Evolutionary conservation across 2,113 vertebrate genomes (phyloP), one percentile per base, ranked within the genome.

Genomic region (Progne subis): DNA sequence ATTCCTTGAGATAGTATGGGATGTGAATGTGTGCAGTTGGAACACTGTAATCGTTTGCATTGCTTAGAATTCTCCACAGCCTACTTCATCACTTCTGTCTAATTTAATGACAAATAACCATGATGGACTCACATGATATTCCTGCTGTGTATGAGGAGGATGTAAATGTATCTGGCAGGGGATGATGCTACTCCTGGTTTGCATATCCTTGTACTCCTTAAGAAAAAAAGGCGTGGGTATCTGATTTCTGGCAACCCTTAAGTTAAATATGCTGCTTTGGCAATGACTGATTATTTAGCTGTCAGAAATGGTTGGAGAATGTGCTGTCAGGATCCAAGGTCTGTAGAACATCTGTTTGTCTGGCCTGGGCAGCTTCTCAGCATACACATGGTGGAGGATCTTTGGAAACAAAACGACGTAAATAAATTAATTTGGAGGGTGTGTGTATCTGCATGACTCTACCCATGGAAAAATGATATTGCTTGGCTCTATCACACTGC

Each of bases 281-380:
- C 91, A 88, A 77, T 86, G 56, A 47, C 56, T 77, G 82, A 68
- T 82, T 75, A 75, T 91, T 74, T 74, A 74, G 56, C 59, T 86
- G 52, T 82, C 71, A 89, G 79, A 71, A 78, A 17, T 50, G 82
- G 37, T 53, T 93, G 90, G 65, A 77, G 61, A 94, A 84, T 18
- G 20, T 86, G 92, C 84, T 92, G 57, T 94, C 65, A 55, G 87
- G 74, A 85, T 96, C 82, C 41, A 12, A 72, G 93, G 76, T 86
- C 69, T 28, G 56, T n/a, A 34, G 24, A 50, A 96, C 95, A 97
- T 96, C 95, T 97, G 97, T 75, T 94, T 92, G 44, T 87, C 88
- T 34, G 15, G 13, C 86, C 94, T 86, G 74, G 56, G 84, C 88
- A 47, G 80, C 76, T 90, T 82, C 68, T 93, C 81, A 11, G 47